These are phyloP conservation scores for Globodera ellingtonae DNA, from an alignment of 1,140 invertebrate species.

Conservation along the genomic window DNA sequence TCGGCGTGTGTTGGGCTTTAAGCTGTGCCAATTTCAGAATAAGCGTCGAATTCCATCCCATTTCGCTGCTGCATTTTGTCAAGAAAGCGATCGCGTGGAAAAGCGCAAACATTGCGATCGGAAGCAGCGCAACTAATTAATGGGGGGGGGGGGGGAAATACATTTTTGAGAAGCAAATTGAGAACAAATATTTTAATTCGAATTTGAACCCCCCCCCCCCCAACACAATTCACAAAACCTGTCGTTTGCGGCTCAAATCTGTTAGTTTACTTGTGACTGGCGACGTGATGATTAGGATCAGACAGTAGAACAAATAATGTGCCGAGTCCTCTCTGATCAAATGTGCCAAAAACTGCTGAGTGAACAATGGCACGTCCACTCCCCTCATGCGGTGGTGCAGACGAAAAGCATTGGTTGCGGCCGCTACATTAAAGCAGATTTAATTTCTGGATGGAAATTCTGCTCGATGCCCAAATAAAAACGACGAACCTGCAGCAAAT, in stretches of 20 bases:
- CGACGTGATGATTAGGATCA: conserved; percentile 86
- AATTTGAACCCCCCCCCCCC: no score
- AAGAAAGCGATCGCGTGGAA: conserved; percentile 40
- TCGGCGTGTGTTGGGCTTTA: conserved; percentile 77
- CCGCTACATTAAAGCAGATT: conserved; percentile 70
- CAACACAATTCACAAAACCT: neutral
- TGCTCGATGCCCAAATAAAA: neutral
- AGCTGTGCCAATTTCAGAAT: conserved; percentile 20
- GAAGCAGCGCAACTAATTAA: conserved; percentile 46
- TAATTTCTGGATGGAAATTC: neutral
- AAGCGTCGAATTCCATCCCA: conserved; percentile 27
- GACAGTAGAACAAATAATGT: conserved; percentile 90
- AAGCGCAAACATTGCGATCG: conserved; percentile 44
- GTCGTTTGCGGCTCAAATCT: neutral
- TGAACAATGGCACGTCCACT: conserved; percentile 40
- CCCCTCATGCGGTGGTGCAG: conserved; percentile 85
- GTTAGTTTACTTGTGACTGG: conserved; percentile 74
- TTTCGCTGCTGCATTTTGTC: conserved; percentile 36
- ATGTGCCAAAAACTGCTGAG: conserved; percentile 42
- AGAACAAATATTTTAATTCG: no score
- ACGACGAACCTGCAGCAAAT: conserved; percentile 44
- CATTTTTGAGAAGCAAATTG: no score
- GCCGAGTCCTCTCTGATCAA: conserved; percentile 76
- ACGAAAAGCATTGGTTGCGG: conserved; percentile 86
- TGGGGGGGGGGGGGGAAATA: no score